A percentile compares a stretch with the other conserved stretches of the same genome.
These are phyloP conservation scores for Megalops cyprinoides DNA, from an alignment of 2,797 vertebrate genomes.

Conservation along the genomic window DNA sequence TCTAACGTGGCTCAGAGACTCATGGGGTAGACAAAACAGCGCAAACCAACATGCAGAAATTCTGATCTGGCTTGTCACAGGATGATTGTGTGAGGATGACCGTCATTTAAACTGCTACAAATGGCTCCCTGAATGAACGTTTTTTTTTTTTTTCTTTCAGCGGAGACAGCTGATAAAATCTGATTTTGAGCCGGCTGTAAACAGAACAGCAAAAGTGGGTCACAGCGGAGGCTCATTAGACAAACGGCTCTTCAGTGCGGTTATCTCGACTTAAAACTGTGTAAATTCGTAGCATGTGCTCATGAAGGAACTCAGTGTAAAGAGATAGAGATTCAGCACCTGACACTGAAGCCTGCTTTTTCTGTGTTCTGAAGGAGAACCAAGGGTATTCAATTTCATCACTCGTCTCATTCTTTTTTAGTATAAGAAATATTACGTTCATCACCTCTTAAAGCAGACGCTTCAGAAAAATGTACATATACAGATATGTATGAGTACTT, in stretches of 20 bases:
- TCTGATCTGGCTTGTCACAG: too few relatives aligned
- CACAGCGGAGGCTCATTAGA: background rate
- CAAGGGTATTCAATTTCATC: too few relatives aligned
- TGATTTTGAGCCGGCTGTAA: background rate
- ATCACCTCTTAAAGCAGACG: too few relatives aligned
- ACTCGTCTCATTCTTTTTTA: too few relatives aligned
- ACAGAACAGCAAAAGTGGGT: constrained; percentile 7
- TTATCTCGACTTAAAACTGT: background rate
- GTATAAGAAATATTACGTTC: too few relatives aligned
- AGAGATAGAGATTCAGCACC: background rate
- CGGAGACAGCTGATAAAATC: constrained; percentile 22
- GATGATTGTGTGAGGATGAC: too few relatives aligned
- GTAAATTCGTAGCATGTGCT: background rate
- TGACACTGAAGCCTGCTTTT: too few relatives aligned
- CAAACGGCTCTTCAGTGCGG: background rate
- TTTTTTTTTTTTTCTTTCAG: too few relatives aligned
- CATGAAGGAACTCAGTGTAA: background rate
- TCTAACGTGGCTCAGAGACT: too few relatives aligned
- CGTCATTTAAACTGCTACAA: background rate
- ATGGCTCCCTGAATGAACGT: background rate
- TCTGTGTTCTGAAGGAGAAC: too few relatives aligned
- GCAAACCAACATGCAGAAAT: too few relatives aligned
- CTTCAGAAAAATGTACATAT: background rate
- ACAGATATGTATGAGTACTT: background rate
- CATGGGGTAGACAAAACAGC: too few relatives aligned